Evolutionary conservation across 2,888 invertebrate genomes (phyloP).

Genomic region (Marasmarcha lunaedactyla): DNA sequence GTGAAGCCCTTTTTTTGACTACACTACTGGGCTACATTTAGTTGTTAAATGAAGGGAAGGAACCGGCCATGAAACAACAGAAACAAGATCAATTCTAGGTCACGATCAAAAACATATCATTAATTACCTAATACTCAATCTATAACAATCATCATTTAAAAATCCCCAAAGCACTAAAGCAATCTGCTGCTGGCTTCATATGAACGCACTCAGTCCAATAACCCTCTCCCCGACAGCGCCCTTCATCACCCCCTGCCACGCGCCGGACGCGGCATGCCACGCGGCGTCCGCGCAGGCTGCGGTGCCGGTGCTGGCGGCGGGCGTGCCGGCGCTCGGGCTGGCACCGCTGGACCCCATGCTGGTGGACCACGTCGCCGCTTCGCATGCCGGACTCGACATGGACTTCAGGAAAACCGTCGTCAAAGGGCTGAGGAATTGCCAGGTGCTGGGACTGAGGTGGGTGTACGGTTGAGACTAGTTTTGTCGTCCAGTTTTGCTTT

Average conservation of each 20-base stretch:
- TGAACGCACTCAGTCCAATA: too few relatives aligned
- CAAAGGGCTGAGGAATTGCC: conserved; percentile 38
- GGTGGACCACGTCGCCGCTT: conserved; percentile 29
- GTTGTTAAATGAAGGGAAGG: too few relatives aligned
- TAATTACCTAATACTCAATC: too few relatives aligned
- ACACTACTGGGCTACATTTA: too few relatives aligned
- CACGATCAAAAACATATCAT: too few relatives aligned
- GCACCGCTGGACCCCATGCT: conserved; percentile 40
- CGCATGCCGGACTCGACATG: conserved; percentile 40
- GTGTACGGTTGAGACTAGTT: not conserved
- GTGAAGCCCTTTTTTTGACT: too few relatives aligned
- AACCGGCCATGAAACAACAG: too few relatives aligned
- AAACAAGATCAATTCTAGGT: too few relatives aligned
- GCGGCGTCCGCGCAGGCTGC: conserved; percentile 34
- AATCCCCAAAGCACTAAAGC: too few relatives aligned
- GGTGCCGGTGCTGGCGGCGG: conserved; percentile 33
- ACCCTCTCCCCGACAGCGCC: conserved; percentile 24
- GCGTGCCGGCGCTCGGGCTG: conserved; percentile 37
- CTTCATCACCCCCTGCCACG: conserved; percentile 38
- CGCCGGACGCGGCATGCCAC: conserved; percentile 30
- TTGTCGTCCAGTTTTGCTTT: too few relatives aligned
- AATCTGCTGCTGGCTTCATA: too few relatives aligned
- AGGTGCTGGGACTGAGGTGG: conserved; percentile 32
- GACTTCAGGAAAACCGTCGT: conserved; percentile 44
- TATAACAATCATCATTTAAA: too few relatives aligned